A percentile compares a stretch with the other conserved stretches of the same genome.
phyloP scores from a whole-genome alignment of 2,797 vertebrate genomes.

The Sebastolobus altivelis region DNA sequence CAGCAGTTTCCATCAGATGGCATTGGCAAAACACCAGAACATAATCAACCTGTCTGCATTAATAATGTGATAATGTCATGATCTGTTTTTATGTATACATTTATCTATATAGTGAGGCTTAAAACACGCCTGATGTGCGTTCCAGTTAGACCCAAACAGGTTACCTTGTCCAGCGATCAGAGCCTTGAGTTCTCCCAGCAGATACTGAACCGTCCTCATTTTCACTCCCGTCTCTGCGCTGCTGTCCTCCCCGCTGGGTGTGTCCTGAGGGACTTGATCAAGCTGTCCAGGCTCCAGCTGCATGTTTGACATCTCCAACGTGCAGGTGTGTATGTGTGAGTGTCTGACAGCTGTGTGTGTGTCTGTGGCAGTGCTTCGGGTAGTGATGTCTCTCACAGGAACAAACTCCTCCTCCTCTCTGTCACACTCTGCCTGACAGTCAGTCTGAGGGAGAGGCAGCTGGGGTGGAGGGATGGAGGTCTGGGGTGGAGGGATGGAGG shows the following conservation, averaged over 20 bases:
- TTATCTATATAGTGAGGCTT: not conserved
- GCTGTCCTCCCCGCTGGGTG: not conserved
- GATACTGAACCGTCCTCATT: constrained; percentile 83
- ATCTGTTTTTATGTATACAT: not conserved
- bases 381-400: constrained; percentile 75
- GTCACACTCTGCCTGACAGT: not conserved
- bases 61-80: not conserved
- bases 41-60: not conserved
- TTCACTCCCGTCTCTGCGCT: constrained; percentile 65
- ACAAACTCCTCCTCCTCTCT: constrained; percentile 43
- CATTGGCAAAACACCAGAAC: not conserved
- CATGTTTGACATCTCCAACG: not conserved
- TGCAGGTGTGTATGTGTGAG: not conserved
- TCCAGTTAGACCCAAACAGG: not conserved
- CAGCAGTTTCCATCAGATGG: too few relatives aligned
- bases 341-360: not conserved
- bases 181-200: constrained; percentile 88
- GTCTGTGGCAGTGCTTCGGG: not conserved
- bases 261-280: not conserved
- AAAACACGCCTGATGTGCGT: not conserved
- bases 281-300: not conserved
- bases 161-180: constrained; percentile 78
- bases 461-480: not conserved
- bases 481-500: not conserved
- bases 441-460: accelerated